Evolutionary conservation across 2,113 vertebrate species (phyloP).

Genomic region (Siniperca knerii): DNA sequence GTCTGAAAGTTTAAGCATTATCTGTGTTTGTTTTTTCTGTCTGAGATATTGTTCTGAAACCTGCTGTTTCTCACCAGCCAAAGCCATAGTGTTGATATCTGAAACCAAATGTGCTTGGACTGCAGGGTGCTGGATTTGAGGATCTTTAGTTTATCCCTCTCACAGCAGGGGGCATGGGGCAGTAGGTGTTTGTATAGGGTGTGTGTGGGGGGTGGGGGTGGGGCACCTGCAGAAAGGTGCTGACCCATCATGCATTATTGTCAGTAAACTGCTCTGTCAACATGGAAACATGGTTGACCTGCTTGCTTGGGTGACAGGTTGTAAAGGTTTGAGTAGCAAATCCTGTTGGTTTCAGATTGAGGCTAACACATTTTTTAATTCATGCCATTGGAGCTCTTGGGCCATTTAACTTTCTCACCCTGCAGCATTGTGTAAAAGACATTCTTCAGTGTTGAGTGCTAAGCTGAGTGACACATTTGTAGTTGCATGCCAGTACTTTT

Average conservation of each 20-base stretch:
- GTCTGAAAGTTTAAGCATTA: background rate
- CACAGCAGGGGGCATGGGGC: background rate
- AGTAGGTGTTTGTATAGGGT: constrained; percentile 14
- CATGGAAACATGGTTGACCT: constrained; percentile 17
- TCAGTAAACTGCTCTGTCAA: constrained; percentile 16
- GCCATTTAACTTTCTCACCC: background rate
- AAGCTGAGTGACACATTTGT: background rate
- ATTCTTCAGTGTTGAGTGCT: background rate
- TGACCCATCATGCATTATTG: background rate
- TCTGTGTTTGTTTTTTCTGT: background rate
- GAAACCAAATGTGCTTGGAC: constrained; percentile 35
- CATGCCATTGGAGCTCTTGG: background rate
- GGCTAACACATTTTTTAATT: background rate
- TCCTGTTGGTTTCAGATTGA: background rate
- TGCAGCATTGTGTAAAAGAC: background rate
- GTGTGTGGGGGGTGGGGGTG: background rate
- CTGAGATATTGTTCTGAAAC: constrained; percentile 3
- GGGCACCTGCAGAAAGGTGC: background rate
- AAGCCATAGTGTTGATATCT: background rate
- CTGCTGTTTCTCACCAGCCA: background rate
- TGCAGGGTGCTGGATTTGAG: constrained; percentile 46
- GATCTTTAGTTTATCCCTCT: constrained; percentile 43
- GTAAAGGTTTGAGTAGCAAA: background rate
- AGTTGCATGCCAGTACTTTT: background rate
- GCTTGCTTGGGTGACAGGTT: background rate